Evolutionary conservation across 2,888 invertebrate genomes (phyloP), one percentile per base, ranked within the genome.

Genomic region (Hemithea aestivaria): DNA sequence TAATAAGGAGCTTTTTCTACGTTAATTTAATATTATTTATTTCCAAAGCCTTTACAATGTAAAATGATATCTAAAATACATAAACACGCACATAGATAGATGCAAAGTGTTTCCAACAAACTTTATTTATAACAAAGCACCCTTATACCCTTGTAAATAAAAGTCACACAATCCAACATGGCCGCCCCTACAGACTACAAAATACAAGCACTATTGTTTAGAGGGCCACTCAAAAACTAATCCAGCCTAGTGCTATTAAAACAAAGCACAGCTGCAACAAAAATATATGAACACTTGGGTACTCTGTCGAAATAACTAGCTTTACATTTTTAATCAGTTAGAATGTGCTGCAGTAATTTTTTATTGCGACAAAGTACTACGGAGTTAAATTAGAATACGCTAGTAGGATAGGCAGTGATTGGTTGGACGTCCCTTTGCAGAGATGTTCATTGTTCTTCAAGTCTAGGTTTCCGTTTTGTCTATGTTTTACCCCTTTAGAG

Each of bases 221-320:
- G 70, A 68, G 70, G 57, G 54, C 66, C 73, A 72, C 81, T 82
- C 75, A 69, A 77, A 77, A 83, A 80, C 81, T 81, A 84, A 84
- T 82, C 80, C 80, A 67, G 74, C 71, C 73, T 81, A 82, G 81
- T 81, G 75, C 79, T 73, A 66, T 78, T 83, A 77, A 75, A 77
- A 80, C 76, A 80, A 80, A 79, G 78, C 68, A 70, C 66, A 59
- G 62, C 66, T 71, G 21, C 9, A 28, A 23, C 12, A 41, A 41
- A 36, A 36, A 29, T 8, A 12, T 29, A 11, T 8, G n/a, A 7
- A 10, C 10, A 1, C n/a, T 10, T 16, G 22, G 9, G 22, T 9
- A 36, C 36, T 20, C 2, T 42, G 20, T 33, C 41, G 9, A 22
- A 10, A 20, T 37, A 27, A 16, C 16, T 16, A 16, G 5, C 16